Conservation (phyloP, 2,113 vertebrate species). For the Siphamia tubifer region DNA sequence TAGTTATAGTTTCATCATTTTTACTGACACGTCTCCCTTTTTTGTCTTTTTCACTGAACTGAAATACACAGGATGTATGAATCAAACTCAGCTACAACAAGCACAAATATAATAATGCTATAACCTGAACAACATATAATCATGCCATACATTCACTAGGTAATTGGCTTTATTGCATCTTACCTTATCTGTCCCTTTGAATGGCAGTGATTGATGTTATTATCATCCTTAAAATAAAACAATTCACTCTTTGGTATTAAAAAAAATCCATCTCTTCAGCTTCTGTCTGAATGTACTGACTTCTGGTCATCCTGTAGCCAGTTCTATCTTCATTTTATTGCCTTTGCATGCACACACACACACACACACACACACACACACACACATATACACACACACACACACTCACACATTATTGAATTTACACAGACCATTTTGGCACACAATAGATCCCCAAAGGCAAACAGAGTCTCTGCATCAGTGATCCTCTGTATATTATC, state of each 20-base stretch:
- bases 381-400: constrained; percentile 16
- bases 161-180: too few relatives aligned
- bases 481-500: constrained; percentile 26
- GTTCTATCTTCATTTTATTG: constrained; percentile 28
- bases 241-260: not conserved
- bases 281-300: not conserved
- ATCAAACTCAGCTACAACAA: too few relatives aligned
- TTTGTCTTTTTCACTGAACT: too few relatives aligned
- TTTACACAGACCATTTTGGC: constrained; percentile 5
- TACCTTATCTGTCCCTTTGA: constrained; percentile 37
- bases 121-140: too few relatives aligned
- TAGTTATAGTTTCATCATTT: too few relatives aligned
- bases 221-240: not conserved
- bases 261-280: not conserved
- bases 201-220: not conserved
- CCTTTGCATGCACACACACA: constrained; percentile 8
- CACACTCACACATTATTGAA: not conserved
- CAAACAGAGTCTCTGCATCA: constrained; percentile 7
- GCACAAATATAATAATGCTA: not conserved
- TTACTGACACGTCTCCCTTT: too few relatives aligned
- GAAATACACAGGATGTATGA: too few relatives aligned
- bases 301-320: constrained; percentile 1
- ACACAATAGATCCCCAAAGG: constrained; percentile 20
- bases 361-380: not conserved
- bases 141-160: too few relatives aligned